A percentile compares a stretch with the other conserved stretches of the same genome.
phyloP scores from a whole-genome alignment of 2,113 vertebrate genomes.

The Lutjanus erythropterus region DNA sequence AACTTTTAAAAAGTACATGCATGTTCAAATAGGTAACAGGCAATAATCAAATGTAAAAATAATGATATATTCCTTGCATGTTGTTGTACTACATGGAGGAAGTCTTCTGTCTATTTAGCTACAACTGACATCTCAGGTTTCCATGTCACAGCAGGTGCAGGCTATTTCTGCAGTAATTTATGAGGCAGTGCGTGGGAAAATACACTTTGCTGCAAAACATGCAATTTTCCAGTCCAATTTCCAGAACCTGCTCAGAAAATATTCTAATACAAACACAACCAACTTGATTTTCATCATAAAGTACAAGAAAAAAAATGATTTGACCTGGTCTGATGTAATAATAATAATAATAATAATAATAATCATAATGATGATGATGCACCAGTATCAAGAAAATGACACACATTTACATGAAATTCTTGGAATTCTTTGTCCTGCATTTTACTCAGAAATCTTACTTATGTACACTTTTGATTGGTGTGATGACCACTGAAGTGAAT shows the following conservation, averaged over 20 bases:
- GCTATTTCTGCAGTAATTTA: conserved; percentile 33
- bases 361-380: not conserved
- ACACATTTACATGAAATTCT: too few species aligned
- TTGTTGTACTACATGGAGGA: not conserved
- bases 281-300: not conserved
- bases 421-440: too few species aligned
- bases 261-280: not conserved
- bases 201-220: not conserved
- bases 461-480: not conserved
- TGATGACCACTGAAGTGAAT: conserved; percentile 2
- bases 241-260: too few species aligned
- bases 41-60: not conserved
- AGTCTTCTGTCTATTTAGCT: not conserved
- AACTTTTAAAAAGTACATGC: too few species aligned
- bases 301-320: not conserved
- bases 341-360: not conserved
- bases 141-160: conserved; percentile 28
- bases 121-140: conserved; percentile 15
- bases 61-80: not conserved
- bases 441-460: not conserved
- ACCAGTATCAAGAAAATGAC: too few species aligned
- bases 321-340: not conserved
- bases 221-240: not conserved
- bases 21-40: too few species aligned
- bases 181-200: conserved; percentile 2